Conservation (phyloP, 2,888 invertebrate species). For the Lycia hirtaria region DNA sequence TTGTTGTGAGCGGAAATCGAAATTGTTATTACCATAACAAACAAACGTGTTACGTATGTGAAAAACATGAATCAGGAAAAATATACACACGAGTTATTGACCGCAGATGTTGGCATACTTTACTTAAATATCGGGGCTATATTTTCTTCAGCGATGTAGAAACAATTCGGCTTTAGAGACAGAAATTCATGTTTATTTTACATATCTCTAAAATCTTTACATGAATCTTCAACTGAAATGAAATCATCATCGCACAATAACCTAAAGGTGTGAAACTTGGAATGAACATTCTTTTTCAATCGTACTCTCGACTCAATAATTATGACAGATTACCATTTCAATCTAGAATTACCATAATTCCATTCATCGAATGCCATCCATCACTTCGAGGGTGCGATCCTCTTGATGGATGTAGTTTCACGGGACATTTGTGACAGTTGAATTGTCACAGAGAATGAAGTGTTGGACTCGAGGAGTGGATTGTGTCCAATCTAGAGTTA, state of each 20-base stretch:
- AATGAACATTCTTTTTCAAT: conserved; percentile 50
- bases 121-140: background rate
- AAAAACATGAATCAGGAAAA: conserved; percentile 22
- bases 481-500: conserved; percentile 61
- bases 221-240: conserved; percentile 27
- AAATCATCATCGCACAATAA: conserved; percentile 36
- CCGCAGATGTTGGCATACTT: conserved; percentile 11
- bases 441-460: conserved; percentile 69
- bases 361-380: conserved; percentile 74
- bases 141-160: background rate
- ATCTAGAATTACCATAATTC: conserved; percentile 77
- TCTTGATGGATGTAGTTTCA: conserved; percentile 65
- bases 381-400: conserved; percentile 60
- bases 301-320: conserved; percentile 61
- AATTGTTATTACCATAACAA: conserved; percentile 29
- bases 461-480: conserved; percentile 55
- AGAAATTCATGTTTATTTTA: too few relatives aligned
- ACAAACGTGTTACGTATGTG: conserved; percentile 17
- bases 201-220: too few relatives aligned
- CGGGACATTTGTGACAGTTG: conserved; percentile 80
- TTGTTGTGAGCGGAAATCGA: conserved; percentile 29
- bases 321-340: conserved; percentile 75
- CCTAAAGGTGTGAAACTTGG: conserved; percentile 65
- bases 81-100: background rate
- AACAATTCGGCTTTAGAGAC: background rate